Evolutionary conservation across 2,113 vertebrate species (phyloP).

Genomic region (Tyto alba): DNA sequence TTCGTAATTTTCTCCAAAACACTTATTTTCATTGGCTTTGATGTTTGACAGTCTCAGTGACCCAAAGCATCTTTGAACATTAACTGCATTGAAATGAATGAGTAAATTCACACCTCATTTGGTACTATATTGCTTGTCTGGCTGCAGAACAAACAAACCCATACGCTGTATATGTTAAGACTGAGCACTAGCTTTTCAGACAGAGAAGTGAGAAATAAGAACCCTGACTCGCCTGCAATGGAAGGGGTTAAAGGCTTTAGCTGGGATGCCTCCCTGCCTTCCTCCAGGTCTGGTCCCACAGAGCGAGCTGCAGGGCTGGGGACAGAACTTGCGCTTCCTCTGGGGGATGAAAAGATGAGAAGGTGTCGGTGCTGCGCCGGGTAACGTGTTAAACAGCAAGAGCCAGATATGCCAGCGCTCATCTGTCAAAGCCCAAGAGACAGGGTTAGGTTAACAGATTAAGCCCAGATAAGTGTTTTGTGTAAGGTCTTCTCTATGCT

Average conservation of each 20-base stretch:
- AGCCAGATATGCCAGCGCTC: not conserved
- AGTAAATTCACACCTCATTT: not conserved
- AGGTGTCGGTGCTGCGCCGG: fast-evolving
- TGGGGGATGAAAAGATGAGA: too few relatives aligned
- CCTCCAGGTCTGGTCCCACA: fast-evolving
- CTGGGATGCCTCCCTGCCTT: not conserved
- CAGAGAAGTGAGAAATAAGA: not conserved
- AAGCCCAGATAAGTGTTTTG: not conserved
- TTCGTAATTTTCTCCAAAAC: not conserved
- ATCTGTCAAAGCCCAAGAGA: not conserved
- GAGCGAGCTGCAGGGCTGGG: not conserved
- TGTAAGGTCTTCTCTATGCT: not conserved
- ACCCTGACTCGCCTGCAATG: fast-evolving
- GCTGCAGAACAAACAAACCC: not conserved
- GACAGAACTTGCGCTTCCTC: not conserved
- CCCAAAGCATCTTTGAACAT: not conserved
- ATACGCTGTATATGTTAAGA: not conserved
- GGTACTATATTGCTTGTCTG: not conserved
- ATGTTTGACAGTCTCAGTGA: not conserved
- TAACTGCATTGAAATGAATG: not conserved
- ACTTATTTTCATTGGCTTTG: not conserved
- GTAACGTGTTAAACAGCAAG: not conserved
- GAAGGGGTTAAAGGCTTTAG: not conserved
- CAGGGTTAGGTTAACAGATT: not conserved
- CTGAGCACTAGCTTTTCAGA: not conserved